phyloP scores from a whole-genome alignment of 2,888 invertebrate species.

The Cryptus viduatorius region DNA sequence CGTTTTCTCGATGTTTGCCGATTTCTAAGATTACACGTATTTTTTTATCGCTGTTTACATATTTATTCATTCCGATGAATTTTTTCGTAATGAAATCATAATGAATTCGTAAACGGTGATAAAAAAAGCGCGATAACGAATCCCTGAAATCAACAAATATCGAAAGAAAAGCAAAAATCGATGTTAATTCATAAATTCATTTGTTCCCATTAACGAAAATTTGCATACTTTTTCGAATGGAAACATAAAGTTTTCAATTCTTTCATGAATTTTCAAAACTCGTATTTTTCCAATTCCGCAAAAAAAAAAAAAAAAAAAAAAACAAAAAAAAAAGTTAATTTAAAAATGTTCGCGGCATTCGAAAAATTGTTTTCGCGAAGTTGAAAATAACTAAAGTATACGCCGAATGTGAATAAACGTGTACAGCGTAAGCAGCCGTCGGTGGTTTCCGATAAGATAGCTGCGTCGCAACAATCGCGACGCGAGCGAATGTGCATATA shows the following conservation, averaged over 20 bases:
- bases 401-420: constrained; percentile 48
- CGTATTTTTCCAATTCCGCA: too few relatives aligned
- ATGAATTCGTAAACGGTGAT: too few relatives aligned
- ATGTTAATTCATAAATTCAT: neutral
- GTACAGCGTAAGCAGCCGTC: constrained; percentile 32
- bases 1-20: too few relatives aligned
- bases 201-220: too few relatives aligned
- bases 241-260: too few relatives aligned
- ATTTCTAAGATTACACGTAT: too few relatives aligned
- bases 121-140: neutral
- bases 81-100: too few relatives aligned
- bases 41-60: too few relatives aligned
- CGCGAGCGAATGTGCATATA: constrained; percentile 11
- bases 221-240: too few relatives aligned
- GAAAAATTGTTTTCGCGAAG: neutral
- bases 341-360: neutral
- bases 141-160: neutral
- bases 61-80: too few relatives aligned
- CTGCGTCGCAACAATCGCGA: constrained; percentile 62
- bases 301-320: neutral
- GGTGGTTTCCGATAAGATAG: constrained; percentile 69
- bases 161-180: neutral
- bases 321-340: neutral
- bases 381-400: neutral
- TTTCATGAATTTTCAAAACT: too few relatives aligned